phyloP scores from a whole-genome alignment of 2,888 invertebrate genomes.

The Dugesia japonica region DNA sequence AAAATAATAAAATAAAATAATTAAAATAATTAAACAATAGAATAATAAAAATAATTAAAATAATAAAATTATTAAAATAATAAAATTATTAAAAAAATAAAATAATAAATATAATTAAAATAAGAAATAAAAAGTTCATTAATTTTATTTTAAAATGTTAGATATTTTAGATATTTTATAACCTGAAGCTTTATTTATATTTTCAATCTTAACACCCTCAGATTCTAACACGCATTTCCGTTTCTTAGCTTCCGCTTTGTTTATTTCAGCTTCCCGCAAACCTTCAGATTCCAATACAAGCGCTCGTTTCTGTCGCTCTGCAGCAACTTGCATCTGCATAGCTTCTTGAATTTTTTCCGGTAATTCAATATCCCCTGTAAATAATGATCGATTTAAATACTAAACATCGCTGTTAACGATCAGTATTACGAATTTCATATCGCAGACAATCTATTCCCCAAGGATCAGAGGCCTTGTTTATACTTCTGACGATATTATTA shows the following conservation, averaged over 20 bases:
- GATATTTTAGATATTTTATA: too few relatives aligned
- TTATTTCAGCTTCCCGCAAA: conserved; percentile 61
- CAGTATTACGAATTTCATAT: conserved; percentile 66
- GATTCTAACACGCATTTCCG: conserved; percentile 75
- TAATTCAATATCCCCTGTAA: conserved; percentile 66
- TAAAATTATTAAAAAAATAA: too few relatives aligned
- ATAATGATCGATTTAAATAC: neutral
- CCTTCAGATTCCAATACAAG: conserved; percentile 93
- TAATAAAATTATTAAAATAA: too few relatives aligned
- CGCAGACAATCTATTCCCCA: conserved; percentile 93
- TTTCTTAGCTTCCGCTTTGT: conserved; percentile 88
- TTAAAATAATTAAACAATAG: too few relatives aligned
- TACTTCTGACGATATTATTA: conserved; percentile 77
- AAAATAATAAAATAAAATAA: too few relatives aligned
- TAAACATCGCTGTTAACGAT: neutral
- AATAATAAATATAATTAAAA: too few relatives aligned
- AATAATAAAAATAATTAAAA: too few relatives aligned
- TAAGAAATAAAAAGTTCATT: too few relatives aligned
- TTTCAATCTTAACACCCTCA: conserved; percentile 80
- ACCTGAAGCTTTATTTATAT: conserved; percentile 68
- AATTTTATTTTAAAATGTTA: too few relatives aligned
- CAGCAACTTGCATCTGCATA: conserved; percentile 99
- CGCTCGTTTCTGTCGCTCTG: conserved; percentile 84
- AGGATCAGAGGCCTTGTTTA: conserved; percentile 89
- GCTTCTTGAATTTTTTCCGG: conserved; percentile 85